Conservation (phyloP, 2,113 vertebrate species). For the Phaethon lepturus region DNA sequence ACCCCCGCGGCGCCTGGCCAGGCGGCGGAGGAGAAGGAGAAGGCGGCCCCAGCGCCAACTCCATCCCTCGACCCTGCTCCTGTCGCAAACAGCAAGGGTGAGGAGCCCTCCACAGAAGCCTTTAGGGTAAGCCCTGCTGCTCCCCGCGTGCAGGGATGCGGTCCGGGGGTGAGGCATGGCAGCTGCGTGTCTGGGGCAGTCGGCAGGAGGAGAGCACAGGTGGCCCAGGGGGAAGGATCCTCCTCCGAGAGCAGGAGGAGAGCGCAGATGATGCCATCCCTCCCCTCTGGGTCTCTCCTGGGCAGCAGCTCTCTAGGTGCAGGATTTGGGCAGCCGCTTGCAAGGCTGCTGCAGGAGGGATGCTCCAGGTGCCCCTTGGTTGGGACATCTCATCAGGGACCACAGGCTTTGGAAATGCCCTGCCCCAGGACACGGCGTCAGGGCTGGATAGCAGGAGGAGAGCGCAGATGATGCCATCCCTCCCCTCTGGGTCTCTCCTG, state of each 20-base stretch:
- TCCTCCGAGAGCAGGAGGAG: background rate
- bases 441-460: background rate
- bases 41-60: constrained; percentile 66
- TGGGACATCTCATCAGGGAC: background rate
- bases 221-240: background rate
- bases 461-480: fast-evolving
- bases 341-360: background rate
- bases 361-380: no score
- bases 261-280: fast-evolving
- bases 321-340: background rate
- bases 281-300: background rate
- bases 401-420: background rate
- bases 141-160: fast-evolving
- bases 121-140: constrained; percentile 83
- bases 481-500: background rate
- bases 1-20: constrained; percentile 77
- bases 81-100: constrained; percentile 79
- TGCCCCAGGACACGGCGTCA: fast-evolving
- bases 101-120: constrained; percentile 80
- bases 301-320: background rate
- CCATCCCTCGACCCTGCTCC: constrained; percentile 24
- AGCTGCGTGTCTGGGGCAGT: background rate
- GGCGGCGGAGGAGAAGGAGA: constrained; percentile 84
- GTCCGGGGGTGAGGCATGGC: background rate
- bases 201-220: background rate